Percentiles rank a stretch among this genome's conserved stretches.
phyloP scores from a whole-genome alignment of 2,113 vertebrate species.

The Syngnathoides biaculeatus region DNA sequence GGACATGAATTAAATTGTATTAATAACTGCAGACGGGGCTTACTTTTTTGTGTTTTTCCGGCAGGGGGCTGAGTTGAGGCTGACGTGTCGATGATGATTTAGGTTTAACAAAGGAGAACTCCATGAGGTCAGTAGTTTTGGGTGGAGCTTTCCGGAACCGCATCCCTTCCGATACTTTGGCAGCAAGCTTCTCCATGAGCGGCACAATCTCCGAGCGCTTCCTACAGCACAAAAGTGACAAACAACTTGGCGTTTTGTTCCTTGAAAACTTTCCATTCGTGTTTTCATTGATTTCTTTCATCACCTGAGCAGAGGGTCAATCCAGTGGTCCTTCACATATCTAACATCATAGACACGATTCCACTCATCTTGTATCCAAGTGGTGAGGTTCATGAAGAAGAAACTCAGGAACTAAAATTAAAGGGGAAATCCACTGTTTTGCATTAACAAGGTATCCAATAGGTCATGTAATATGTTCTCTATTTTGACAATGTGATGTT shows the following conservation, averaged over 20 bases:
- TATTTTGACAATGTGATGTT: no score
- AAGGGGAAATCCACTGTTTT: no score
- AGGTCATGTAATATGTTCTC: no score
- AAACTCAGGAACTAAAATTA: slow-evolving; percentile 85
- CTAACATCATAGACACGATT: slow-evolving; percentile 77
- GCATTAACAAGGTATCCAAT: no score
- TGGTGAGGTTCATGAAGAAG: slow-evolving; percentile 82
- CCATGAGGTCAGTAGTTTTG: slow-evolving; percentile 75
- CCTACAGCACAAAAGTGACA: slow-evolving; percentile 58
- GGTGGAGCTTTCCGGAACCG: slow-evolving; percentile 54
- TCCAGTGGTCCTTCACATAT: slow-evolving; percentile 81
- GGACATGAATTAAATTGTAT: background rate
- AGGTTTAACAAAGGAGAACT: slow-evolving; percentile 80
- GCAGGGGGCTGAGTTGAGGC: slow-evolving; percentile 69
- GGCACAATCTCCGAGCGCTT: slow-evolving; percentile 81
- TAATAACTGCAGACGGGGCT: slow-evolving; percentile 49
- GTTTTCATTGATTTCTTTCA: slow-evolving; percentile 1
- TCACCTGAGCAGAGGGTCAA: slow-evolving; percentile 81
- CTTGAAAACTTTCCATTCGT: background rate
- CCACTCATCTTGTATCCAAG: slow-evolving; percentile 88
- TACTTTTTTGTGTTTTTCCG: slow-evolving; percentile 75
- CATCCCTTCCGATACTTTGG: slow-evolving; percentile 11
- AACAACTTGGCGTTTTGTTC: no score
- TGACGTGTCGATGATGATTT: slow-evolving; percentile 70
- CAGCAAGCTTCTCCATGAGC: slow-evolving; percentile 72